Conservation (phyloP, 2,797 vertebrate species). For the Lutjanus argentimaculatus region DNA sequence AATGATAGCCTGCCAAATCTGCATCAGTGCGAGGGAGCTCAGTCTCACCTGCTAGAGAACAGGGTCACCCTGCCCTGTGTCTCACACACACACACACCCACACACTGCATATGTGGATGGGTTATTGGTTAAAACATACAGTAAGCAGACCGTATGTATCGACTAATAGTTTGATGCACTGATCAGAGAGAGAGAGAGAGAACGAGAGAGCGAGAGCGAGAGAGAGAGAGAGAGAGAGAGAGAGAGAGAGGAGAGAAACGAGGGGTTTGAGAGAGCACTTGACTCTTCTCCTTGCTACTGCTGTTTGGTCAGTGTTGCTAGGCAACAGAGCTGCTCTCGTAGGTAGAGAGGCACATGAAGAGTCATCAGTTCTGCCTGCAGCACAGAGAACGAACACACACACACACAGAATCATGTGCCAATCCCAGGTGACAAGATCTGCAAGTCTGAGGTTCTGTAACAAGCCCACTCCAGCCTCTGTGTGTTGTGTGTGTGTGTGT, state of each 20-base stretch:
- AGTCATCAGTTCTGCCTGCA: conserved; percentile 85
- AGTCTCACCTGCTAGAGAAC: conserved; percentile 41
- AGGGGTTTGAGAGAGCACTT: conserved; percentile 83
- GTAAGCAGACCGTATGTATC: conserved; percentile 40
- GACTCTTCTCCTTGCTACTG: conserved; percentile 84
- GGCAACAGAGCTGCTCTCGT: conserved; percentile 85
- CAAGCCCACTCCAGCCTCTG: conserved; percentile 63
- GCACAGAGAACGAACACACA: conserved; percentile 65
- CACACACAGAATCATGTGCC: conserved; percentile 59
- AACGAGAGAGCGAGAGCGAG: conserved; percentile 52
- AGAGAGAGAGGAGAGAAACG: conserved; percentile 56
- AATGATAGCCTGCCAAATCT: conserved; percentile 18
- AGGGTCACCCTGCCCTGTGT: conserved; percentile 48
- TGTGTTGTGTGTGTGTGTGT: conserved; percentile 21
- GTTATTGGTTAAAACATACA: conserved; percentile 50
- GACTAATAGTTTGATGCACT: conserved; percentile 68
- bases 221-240: conserved; percentile 42
- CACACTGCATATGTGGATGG: conserved; percentile 33
- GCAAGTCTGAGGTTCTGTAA: conserved; percentile 72
- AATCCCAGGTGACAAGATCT: conserved; percentile 80
- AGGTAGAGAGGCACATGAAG: conserved; percentile 85
- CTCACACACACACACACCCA: conserved; percentile 47
- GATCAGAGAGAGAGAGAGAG: conserved; percentile 41
- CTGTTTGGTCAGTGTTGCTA: conserved; percentile 88
- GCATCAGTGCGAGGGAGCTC: conserved; percentile 27